Evolutionary conservation across 1,140 invertebrate species (phyloP).

Genomic region (Coenobita brevimanus): DNA sequence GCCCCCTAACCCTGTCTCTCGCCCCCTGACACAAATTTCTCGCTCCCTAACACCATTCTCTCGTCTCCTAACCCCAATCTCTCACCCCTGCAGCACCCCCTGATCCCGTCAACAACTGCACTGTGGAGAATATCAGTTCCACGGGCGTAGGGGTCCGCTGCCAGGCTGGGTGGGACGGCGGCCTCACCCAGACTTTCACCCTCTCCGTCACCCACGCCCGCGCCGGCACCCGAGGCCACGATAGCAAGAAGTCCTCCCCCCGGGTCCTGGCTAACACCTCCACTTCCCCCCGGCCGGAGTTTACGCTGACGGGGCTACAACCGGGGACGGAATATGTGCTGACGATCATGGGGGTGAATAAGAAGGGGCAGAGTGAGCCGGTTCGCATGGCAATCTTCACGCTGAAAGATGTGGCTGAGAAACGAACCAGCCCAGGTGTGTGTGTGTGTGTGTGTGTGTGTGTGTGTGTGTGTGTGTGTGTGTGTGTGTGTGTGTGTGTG

Average conservation of each 20-base stretch:
- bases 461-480: too few relatives aligned
- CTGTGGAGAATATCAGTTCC: constrained; percentile 70
- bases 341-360: constrained; percentile 86
- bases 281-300: constrained; percentile 69
- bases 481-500: too few relatives aligned
- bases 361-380: constrained; percentile 88
- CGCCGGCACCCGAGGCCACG: constrained; percentile 37
- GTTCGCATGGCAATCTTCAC: constrained; percentile 84
- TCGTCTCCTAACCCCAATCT: too few relatives aligned
- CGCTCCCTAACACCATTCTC: neutral
- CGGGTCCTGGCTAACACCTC: constrained; percentile 69
- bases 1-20: too few relatives aligned
- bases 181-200: constrained; percentile 71
- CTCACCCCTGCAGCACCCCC: constrained; percentile 69
- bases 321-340: constrained; percentile 79
- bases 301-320: constrained; percentile 71
- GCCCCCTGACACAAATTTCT: too few relatives aligned
- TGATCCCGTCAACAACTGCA: constrained; percentile 70
- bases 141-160: constrained; percentile 70
- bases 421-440: constrained; percentile 72
- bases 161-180: constrained; percentile 72
- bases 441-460: too few relatives aligned
- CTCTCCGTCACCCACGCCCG: constrained; percentile 76
- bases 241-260: constrained; percentile 47
- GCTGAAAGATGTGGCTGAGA: constrained; percentile 83